Percentiles rank a stretch among this genome's conserved stretches.
These are phyloP conservation scores for Elymnias hypermnestra DNA, from an alignment of 1,140 invertebrate genomes.

Conservation along the genomic window DNA sequence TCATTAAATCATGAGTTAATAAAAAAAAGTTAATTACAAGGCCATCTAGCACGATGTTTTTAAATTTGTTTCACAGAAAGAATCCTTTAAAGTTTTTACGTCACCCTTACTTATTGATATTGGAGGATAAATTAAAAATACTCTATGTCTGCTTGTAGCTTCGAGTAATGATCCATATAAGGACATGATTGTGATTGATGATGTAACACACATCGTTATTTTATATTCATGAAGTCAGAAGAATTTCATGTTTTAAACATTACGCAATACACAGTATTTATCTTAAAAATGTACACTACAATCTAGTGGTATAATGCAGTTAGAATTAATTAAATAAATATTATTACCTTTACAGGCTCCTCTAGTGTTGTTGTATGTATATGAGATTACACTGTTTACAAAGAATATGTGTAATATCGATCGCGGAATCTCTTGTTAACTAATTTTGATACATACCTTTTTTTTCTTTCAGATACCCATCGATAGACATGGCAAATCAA, in stretches of 20 bases:
- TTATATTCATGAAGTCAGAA: slow-evolving; percentile 13
- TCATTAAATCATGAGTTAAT: no score
- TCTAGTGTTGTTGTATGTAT: not conserved
- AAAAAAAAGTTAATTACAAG: no score
- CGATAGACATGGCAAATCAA: slow-evolving; percentile 62
- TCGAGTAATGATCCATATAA: not conserved
- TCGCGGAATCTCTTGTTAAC: no score
- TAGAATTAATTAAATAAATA: slow-evolving; percentile 3
- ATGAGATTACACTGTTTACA: no score
- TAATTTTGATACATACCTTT: no score
- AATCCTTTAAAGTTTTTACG: no score
- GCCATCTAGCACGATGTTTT: no score
- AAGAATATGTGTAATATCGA: no score
- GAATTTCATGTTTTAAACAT: slow-evolving; percentile 14
- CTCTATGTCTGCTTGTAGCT: no score
- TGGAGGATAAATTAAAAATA: no score
- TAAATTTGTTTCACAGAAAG: no score
- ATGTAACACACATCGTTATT: slow-evolving; percentile 12
- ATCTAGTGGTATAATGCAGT: slow-evolving; percentile 2
- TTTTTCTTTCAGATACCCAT: slow-evolving; percentile 67
- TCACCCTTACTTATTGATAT: not conserved
- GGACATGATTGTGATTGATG: not conserved
- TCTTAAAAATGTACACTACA: slow-evolving; percentile 4
- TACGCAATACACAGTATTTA: slow-evolving; percentile 4
- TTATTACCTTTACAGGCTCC: not conserved